Base-by-base conservation (phyloP, 2,113 vertebrate species). In the Anoura caudifer region DNA sequence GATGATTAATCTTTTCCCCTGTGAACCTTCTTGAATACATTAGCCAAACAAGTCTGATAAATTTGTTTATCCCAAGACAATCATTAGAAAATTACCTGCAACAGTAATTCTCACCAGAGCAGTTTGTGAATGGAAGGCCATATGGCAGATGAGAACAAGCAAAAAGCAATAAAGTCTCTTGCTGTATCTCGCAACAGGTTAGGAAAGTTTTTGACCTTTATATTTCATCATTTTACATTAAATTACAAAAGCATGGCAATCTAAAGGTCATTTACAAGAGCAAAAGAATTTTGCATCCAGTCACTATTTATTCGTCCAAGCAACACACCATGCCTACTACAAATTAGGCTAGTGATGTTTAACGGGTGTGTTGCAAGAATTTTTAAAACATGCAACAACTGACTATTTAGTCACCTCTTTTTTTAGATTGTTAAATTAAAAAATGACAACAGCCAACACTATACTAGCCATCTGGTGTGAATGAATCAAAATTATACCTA, bases 11-110 rank as follows among this genome's bases (percentile, higher is more conserved):
- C 98, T 99, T 99, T 98, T 98, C 99, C 99, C 99, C 97, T 98
- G 98, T 98, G 98, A 98, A 98, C 98, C 98, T 98, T 83, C 97
- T 99, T 98, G 98, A 99, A 99, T 99, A 98, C 98, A 99, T 99
- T 99, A 99, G 97, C 98, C 98, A 99, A 98, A 98, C 98, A 98
- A 99, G 98, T 98, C 98, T 98, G 98, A 98, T 98, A 98, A 98
- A 98, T 99, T 98, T 99, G 98, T 98, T 99, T 99, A 99, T 99
- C 99, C 98, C 98, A 98, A 98, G 99, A 99, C 98, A 99, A 98
- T 99, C 98, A 99, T 99, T 98, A 99, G 98, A 98, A 99, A 99
- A 99, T 99, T 99, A 99, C 98, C 99, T 99, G 98, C 98, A 98
- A 98, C 98, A 98, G 96, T 98, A 99, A 99, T 99, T 98, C 98